Conservation (phyloP, 2,888 invertebrate species). For the Baronia brevicornis region DNA sequence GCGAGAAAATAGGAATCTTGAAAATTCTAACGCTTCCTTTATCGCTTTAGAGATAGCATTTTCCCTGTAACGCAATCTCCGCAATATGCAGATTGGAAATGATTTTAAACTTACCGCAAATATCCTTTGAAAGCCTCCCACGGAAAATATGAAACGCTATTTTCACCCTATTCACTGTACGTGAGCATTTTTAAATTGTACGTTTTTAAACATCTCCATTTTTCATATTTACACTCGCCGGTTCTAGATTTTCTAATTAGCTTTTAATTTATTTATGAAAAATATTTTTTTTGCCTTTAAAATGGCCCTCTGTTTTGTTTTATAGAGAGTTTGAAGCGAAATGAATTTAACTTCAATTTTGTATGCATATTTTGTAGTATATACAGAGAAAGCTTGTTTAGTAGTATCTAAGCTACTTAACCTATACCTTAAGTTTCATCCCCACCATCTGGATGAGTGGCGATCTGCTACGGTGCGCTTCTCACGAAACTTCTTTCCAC, state of each 20-base stretch:
- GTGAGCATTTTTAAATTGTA: conserved; percentile 14
- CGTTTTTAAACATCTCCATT: conserved; percentile 12
- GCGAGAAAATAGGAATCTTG: too few relatives aligned
- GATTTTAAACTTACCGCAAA: conserved; percentile 10
- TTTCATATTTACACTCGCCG: conserved; percentile 14
- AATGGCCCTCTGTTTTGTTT: too few relatives aligned
- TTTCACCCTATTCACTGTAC: conserved; percentile 10
- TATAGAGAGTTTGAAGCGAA: too few relatives aligned
- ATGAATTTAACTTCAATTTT: too few relatives aligned
- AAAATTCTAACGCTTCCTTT: background rate
- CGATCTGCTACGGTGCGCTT: too few relatives aligned
- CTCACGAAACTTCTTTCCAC: too few relatives aligned
- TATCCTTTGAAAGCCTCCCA: conserved; percentile 8
- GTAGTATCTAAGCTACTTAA: too few relatives aligned
- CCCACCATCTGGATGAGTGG: too few relatives aligned
- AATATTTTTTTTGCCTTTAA: conserved; percentile 13
- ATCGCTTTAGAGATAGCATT: conserved; percentile 1
- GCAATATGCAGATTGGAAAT: conserved; percentile 11
- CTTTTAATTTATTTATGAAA: conserved; percentile 9
- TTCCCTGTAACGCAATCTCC: conserved; percentile 10
- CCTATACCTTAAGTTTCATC: too few relatives aligned
- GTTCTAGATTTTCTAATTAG: conserved; percentile 13
- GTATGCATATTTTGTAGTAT: too few relatives aligned
- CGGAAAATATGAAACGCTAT: conserved; percentile 8
- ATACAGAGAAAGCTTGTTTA: too few relatives aligned